These are phyloP conservation scores for Troides oblongomaculatus DNA, from an alignment of 2,888 invertebrate species.

Conservation along the genomic window DNA sequence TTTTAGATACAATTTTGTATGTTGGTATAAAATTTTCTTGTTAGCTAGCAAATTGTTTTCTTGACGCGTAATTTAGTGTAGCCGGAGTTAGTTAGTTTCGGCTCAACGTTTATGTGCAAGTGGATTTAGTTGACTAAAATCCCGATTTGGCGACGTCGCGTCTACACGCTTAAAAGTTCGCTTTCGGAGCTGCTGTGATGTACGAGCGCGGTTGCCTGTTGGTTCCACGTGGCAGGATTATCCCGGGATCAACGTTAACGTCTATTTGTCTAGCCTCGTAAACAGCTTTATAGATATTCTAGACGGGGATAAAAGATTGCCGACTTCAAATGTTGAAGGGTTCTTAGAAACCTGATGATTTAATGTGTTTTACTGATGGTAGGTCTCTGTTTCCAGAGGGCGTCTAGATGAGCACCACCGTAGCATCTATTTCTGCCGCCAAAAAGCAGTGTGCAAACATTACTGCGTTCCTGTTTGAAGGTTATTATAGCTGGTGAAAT, in stretches of 20 bases:
- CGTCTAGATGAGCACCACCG: too few species aligned
- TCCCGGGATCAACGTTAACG: slow-evolving; percentile 13
- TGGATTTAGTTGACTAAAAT: not conserved
- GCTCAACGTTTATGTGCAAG: not conserved
- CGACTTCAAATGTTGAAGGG: not conserved
- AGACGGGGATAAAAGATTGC: not conserved
- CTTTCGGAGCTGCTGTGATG: slow-evolving; percentile 30
- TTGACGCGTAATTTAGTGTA: not conserved
- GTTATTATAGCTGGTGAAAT: too few species aligned
- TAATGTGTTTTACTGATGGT: too few species aligned
- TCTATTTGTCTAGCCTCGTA: slow-evolving; percentile 24
- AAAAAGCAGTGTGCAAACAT: too few species aligned
- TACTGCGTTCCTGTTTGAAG: too few species aligned
- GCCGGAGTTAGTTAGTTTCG: not conserved
- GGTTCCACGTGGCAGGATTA: slow-evolving; percentile 27
- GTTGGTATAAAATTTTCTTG: not conserved
- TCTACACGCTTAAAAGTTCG: slow-evolving; percentile 8
- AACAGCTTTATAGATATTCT: slow-evolving; percentile 17
- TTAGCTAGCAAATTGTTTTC: too few species aligned
- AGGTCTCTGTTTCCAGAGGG: too few species aligned
- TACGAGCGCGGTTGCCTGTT: slow-evolving; percentile 31
- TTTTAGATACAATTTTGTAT: not conserved
- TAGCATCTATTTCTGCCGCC: too few species aligned
- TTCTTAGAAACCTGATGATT: not conserved
- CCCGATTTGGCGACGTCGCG: slow-evolving; percentile 9